Base-by-base conservation (phyloP, 2,113 vertebrate genomes). In the Myanophis thanlyinensis region DNA sequence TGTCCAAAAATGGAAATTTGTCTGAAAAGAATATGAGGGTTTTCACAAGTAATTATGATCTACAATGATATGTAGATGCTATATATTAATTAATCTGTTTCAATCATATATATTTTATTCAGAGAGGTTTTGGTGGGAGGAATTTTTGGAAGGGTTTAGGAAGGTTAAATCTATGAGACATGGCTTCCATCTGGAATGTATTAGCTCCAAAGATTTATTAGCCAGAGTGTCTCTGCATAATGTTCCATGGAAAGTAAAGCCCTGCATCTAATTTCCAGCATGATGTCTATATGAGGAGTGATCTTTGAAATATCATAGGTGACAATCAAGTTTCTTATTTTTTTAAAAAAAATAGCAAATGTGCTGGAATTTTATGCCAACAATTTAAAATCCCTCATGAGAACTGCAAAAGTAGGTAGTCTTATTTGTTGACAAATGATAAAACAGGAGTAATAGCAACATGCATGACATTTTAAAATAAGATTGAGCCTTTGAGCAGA, bases 141-240 rank as follows among this genome's bases (percentile, higher is more conserved):
- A 97, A 98, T 98, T 98, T 98, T 98, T 98, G 98, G 98, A 98
- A 98, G 98, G 98, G 97, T 98, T 98, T 98, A 98, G 97, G 98
- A 98, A 99, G 98, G 98, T 98, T 98, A 98, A 98, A 98, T 98
- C 98, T 97, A 97, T 96, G 97, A 98, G 98, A 98, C 98, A 97
- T 98, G 97, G 98, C 98, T 98, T 98, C 98, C 98, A 98, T 98
- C 98, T 98, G 98, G 98, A 98, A 98, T 98, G 97, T 98, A 98
- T 99, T 98, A 98, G 97, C 98, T 97, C 94, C 97, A 97, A 98
- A 98, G 98, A 98, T 98, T 98, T 98, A 98, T 99, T 98, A 98
- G 97, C 98, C 97, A 96, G 97, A 97, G 97, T 98, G 98, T 96
- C 97, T 98, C 98, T 98, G 98, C 98, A 97, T 98, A 98, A 98